These are phyloP conservation scores for Bufo gargarizans DNA, from an alignment of 2,113 vertebrate genomes.

Conservation along the genomic window DNA sequence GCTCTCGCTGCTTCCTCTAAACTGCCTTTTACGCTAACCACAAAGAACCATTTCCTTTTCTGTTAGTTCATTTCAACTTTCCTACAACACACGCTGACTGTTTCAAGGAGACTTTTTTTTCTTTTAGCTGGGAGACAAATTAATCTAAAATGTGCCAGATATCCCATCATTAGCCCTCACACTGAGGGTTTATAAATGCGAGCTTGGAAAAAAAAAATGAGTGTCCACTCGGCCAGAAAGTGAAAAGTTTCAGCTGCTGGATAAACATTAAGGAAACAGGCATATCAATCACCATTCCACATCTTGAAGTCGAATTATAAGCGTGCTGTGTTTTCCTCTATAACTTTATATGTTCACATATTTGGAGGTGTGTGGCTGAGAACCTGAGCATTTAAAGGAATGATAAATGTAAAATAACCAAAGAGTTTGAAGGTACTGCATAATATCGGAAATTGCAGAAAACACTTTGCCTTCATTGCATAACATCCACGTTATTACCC, in stretches of 20 bases:
- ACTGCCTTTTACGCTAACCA: conserved; percentile 38
- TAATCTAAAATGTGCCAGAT: conserved; percentile 40
- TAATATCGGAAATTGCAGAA: too few relatives aligned
- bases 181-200: conserved; percentile 37
- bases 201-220: conserved; percentile 38
- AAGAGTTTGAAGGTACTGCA: background rate
- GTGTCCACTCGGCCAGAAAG: conserved; percentile 29
- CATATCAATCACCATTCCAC: conserved; percentile 38
- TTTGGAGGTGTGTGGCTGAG: background rate
- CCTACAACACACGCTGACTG: conserved; percentile 39
- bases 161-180: conserved; percentile 40
- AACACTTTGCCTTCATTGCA: too few relatives aligned
- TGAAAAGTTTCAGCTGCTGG: conserved; percentile 44
- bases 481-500: too few relatives aligned
- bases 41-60: conserved; percentile 47
- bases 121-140: conserved; percentile 29
- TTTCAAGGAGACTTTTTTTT: conserved; percentile 40
- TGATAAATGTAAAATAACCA: background rate
- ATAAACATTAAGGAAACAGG: conserved; percentile 44
- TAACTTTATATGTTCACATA: conserved; percentile 16
- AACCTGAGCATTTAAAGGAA: background rate
- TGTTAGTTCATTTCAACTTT: conserved; percentile 22
- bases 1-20: conserved; percentile 33
- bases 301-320: conserved; percentile 14
- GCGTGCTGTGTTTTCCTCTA: conserved; percentile 13